These are phyloP conservation scores for Danio albolineatus DNA, from an alignment of 2,797 vertebrate species.

Conservation along the genomic window DNA sequence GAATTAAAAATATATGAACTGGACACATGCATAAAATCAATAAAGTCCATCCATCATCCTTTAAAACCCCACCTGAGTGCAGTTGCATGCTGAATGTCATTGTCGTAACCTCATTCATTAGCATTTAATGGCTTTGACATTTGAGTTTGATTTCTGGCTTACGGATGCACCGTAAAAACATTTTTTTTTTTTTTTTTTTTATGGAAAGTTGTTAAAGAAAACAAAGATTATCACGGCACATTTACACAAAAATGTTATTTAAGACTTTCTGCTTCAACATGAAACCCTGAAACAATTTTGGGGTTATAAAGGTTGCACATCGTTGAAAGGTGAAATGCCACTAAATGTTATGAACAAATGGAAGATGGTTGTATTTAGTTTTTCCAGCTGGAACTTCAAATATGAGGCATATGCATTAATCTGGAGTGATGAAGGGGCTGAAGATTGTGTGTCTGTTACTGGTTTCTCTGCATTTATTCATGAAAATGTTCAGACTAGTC, in stretches of 20 bases:
- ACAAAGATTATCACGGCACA: no score
- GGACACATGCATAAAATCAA: slow-evolving; percentile 3
- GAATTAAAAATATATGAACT: slow-evolving; percentile 1
- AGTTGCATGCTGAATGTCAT: slow-evolving; percentile 17
- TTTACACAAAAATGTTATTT: no score
- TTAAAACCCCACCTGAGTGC: slow-evolving; percentile 23
- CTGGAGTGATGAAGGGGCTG: no score
- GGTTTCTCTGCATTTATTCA: neutral
- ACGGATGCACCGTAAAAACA: neutral
- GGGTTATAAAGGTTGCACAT: neutral
- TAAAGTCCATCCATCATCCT: slow-evolving; percentile 8
- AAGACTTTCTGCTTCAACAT: no score
- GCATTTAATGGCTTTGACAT: slow-evolving; percentile 30
- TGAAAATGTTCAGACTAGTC: no score
- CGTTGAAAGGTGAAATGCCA: neutral
- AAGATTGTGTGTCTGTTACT: no score
- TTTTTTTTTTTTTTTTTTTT: no score
- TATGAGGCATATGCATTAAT: no score
- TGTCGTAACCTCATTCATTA: slow-evolving; percentile 14
- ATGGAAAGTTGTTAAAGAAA: no score
- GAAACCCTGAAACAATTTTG: neutral
- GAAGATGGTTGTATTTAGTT: no score
- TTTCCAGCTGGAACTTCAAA: no score
- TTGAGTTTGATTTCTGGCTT: slow-evolving; percentile 2
- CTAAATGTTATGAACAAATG: neutral